phyloP scores from a whole-genome alignment of 2,797 vertebrate species.

The Sebastes wilsoni region DNA sequence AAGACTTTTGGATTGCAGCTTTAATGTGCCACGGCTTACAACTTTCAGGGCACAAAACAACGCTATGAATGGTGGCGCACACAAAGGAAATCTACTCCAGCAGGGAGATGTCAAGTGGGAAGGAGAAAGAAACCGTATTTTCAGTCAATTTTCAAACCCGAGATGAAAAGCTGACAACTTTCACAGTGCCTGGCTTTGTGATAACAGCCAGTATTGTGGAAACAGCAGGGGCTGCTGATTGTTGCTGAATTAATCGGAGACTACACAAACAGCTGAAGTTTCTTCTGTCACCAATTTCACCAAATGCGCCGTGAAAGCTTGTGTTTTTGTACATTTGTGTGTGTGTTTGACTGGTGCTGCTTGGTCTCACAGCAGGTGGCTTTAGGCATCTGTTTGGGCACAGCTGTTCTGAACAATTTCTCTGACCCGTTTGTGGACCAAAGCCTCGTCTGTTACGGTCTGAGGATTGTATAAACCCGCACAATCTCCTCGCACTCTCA shows the following conservation, averaged over 20 bases:
- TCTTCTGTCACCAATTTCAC: conserved; percentile 15
- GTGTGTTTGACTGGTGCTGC: not conserved
- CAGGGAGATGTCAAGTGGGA: conserved; percentile 16
- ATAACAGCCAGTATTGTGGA: conserved; percentile 33
- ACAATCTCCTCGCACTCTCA: conserved; percentile 28
- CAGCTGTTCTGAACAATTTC: conserved; percentile 48
- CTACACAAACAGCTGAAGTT: conserved; percentile 18
- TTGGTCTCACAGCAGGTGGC: conserved; percentile 13
- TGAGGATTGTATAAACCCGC: conserved; percentile 11
- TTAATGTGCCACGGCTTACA: not conserved
- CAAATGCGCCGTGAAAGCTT: not conserved
- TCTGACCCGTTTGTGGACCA: not conserved
- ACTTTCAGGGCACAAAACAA: conserved; percentile 19
- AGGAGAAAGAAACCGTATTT: not conserved
- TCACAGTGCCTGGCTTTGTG: conserved; percentile 4
- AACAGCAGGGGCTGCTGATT: conserved; percentile 2
- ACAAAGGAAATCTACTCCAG: conserved; percentile 2
- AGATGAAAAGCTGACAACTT: conserved; percentile 47
- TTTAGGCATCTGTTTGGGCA: conserved; percentile 48
- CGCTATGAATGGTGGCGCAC: not conserved
- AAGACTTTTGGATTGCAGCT: not conserved
- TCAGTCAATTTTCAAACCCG: conserved; percentile 17
- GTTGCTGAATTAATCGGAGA: conserved; percentile 41
- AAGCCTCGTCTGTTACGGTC: conserved; percentile 19
- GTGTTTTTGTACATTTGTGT: not conserved